A percentile compares a stretch with the other conserved stretches of the same genome.
Conservation (phyloP, 2,888 invertebrate genomes). For the Subacronicta megacephala region DNA sequence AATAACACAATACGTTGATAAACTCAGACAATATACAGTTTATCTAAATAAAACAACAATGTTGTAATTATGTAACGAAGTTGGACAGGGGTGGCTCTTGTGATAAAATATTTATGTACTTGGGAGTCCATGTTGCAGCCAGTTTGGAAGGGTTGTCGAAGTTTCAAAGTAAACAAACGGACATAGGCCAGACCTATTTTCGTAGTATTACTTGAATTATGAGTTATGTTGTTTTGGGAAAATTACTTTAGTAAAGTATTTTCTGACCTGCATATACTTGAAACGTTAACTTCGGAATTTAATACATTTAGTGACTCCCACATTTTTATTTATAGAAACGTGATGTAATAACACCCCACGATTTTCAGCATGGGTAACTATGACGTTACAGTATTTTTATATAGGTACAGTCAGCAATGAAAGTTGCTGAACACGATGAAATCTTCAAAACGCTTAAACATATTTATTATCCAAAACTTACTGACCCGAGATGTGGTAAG, state of each 20-base stretch:
- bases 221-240: not conserved
- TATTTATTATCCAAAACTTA: too few species aligned
- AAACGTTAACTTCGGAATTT: too few species aligned
- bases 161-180: slow-evolving; percentile 44
- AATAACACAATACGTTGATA: slow-evolving; percentile 24
- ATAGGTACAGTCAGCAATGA: too few species aligned
- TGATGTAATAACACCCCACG: too few species aligned
- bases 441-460: too few species aligned
- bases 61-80: slow-evolving; percentile 47
- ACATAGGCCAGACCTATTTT: slow-evolving; percentile 28
- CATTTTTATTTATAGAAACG: too few species aligned
- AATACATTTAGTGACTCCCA: too few species aligned
- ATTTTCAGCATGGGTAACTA: too few species aligned
- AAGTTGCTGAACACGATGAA: too few species aligned
- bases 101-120: slow-evolving; percentile 53
- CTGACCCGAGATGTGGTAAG: too few species aligned
- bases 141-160: slow-evolving; percentile 43
- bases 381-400: too few species aligned
- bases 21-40: slow-evolving; percentile 32
- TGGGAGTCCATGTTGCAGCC: slow-evolving; percentile 19
- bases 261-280: too few species aligned
- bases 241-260: not conserved
- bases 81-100: slow-evolving; percentile 41
- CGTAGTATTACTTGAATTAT: not conserved
- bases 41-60: slow-evolving; percentile 50